These are phyloP conservation scores for Coenonympha glycerion DNA, from an alignment of 2,888 invertebrate genomes.

Conservation along the genomic window DNA sequence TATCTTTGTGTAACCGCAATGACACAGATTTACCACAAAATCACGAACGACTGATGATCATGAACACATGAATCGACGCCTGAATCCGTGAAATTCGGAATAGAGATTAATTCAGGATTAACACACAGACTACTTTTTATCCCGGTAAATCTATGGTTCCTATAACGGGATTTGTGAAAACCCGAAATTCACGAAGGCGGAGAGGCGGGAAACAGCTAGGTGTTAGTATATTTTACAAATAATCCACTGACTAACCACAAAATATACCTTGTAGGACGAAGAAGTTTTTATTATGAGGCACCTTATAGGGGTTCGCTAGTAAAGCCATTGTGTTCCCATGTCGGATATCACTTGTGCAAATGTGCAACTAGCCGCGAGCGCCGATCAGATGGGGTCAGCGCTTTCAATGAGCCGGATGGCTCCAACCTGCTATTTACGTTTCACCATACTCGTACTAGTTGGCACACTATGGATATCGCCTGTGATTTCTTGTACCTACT, in stretches of 20 bases:
- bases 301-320: conserved; percentile 31
- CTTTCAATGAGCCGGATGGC: conserved; percentile 74
- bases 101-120: too few species aligned
- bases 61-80: too few species aligned
- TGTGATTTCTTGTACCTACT: conserved; percentile 52
- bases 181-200: neutral
- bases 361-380: conserved; percentile 53
- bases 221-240: neutral
- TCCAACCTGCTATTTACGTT: conserved; percentile 73
- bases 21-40: too few species aligned
- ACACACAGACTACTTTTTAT: neutral
- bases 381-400: conserved; percentile 74
- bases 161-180: neutral
- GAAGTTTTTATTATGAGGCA: conserved; percentile 29
- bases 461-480: conserved; percentile 66
- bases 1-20: too few species aligned
- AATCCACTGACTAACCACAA: conserved; percentile 7
- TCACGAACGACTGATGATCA: too few species aligned
- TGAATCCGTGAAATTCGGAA: too few species aligned
- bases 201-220: neutral
- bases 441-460: conserved; percentile 68
- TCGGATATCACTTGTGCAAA: conserved; percentile 44
- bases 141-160: neutral
- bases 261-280: conserved; percentile 30
- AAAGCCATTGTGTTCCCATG: conserved; percentile 37